These are phyloP conservation scores for Aldabrachelys gigantea DNA, from an alignment of 2,113 vertebrate genomes.

Conservation along the genomic window DNA sequence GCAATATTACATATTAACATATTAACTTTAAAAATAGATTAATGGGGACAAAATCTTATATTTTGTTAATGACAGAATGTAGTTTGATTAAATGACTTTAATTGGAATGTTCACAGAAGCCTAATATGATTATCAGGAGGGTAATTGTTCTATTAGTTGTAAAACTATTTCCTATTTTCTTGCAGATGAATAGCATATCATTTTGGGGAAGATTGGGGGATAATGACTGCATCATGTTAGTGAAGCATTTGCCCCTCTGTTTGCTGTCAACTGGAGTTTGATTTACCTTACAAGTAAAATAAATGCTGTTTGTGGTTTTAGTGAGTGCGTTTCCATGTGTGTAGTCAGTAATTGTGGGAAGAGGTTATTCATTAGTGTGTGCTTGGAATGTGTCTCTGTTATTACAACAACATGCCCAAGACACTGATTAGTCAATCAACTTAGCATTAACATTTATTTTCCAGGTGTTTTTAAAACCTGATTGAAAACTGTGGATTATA, in stretches of 20 bases:
- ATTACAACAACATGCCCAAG: conserved; percentile 40
- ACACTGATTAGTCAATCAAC: conserved; percentile 26
- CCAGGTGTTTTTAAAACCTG: not conserved
- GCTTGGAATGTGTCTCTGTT: conserved; percentile 21
- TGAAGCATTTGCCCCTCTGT: not conserved
- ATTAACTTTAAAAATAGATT: conserved; percentile 6
- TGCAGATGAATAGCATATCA: rapidly evolving
- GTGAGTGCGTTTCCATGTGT: conserved; percentile 18
- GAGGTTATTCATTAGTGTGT: not conserved
- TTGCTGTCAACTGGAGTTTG: conserved; percentile 43
- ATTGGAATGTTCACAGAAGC: not conserved
- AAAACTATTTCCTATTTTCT: not conserved
- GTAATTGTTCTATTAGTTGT: not conserved
- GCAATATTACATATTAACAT: not conserved
- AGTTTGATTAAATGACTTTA: not conserved
- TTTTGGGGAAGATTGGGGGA: not conserved
- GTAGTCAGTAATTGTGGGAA: conserved; percentile 32
- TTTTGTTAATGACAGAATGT: not conserved
- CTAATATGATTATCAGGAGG: not conserved
- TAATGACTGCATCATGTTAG: not conserved
- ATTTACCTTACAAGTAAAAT: conserved; percentile 30
- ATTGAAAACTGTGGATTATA: conserved; percentile 18
- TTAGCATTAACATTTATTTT: conserved; percentile 8
- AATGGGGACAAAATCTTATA: conserved; percentile 18
- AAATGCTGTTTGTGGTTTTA: not conserved